These are phyloP conservation scores for Brachionichthys hirsutus DNA, from an alignment of 2,113 vertebrate species.

Conservation along the genomic window DNA sequence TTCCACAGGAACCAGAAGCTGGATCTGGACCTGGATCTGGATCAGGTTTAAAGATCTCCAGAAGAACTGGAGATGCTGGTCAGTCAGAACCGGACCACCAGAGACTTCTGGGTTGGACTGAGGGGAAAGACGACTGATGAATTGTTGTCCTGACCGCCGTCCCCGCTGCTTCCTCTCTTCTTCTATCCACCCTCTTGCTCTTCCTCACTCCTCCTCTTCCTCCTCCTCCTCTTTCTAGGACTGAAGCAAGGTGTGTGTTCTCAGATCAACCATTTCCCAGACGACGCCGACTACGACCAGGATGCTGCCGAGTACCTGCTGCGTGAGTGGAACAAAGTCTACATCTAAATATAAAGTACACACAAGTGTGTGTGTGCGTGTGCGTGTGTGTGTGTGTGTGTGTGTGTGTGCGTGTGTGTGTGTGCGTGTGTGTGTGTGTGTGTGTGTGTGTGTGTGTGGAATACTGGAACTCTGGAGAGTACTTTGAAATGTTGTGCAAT, in stretches of 20 bases:
- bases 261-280: constrained; percentile 94
- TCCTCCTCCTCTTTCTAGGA: constrained; percentile 66
- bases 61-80: no score
- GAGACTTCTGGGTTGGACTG: no score
- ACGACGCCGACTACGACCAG: constrained; percentile 93
- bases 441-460: constrained; percentile 28
- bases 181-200: neutral
- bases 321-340: constrained; percentile 79
- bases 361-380: constrained; percentile 30
- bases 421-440: constrained; percentile 26
- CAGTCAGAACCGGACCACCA: no score
- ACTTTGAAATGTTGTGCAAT: no score
- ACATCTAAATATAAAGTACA: no score
- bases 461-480: no score
- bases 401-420: constrained; percentile 30
- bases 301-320: constrained; percentile 92
- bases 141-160: neutral
- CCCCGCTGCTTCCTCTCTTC: neutral
- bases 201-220: neutral
- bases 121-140: no score
- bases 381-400: constrained; percentile 24
- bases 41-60: no score
- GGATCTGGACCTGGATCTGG: no score
- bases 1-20: no score
- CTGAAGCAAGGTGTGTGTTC: constrained; percentile 88